Conservation (phyloP, 2,113 vertebrate species). For the Oryzias woworae region DNA sequence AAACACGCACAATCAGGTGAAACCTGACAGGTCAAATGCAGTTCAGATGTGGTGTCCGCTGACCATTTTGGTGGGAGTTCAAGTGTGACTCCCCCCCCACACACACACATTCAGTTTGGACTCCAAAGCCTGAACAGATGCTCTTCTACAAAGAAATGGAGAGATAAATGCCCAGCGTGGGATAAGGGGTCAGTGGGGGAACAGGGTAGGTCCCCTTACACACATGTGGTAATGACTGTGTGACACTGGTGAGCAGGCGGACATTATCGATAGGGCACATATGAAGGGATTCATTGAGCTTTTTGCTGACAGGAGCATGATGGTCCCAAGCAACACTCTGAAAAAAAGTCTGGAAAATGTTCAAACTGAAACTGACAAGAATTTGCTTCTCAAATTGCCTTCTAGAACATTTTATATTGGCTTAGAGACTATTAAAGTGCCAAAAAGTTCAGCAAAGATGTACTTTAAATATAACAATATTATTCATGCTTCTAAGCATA, state of each 20-base stretch:
- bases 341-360: neutral
- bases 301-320: neutral
- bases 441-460: too few relatives aligned
- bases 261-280: neutral
- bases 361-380: slow-evolving; percentile 11
- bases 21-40: slow-evolving; percentile 49
- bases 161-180: slow-evolving; percentile 49
- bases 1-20: slow-evolving; percentile 20
- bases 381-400: too few relatives aligned
- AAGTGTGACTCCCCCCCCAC: slow-evolving; percentile 62
- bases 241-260: slow-evolving; percentile 17
- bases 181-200: slow-evolving; percentile 45
- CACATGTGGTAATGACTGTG: slow-evolving; percentile 54
- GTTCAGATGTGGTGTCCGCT: slow-evolving; percentile 48
- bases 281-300: slow-evolving; percentile 5
- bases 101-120: slow-evolving; percentile 40
- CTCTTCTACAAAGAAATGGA: slow-evolving; percentile 51
- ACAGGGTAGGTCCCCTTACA: slow-evolving; percentile 22
- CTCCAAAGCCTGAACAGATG: slow-evolving; percentile 34
- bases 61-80: slow-evolving; percentile 62
- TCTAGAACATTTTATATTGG: too few relatives aligned
- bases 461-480: too few relatives aligned
- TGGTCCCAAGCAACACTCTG: slow-evolving; percentile 3
- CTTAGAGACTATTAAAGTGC: too few relatives aligned
- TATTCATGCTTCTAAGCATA: too few relatives aligned